These are phyloP conservation scores for human DNA, from an alignment of 2,113 vertebrate genomes.

Conservation along the genomic window DNA sequence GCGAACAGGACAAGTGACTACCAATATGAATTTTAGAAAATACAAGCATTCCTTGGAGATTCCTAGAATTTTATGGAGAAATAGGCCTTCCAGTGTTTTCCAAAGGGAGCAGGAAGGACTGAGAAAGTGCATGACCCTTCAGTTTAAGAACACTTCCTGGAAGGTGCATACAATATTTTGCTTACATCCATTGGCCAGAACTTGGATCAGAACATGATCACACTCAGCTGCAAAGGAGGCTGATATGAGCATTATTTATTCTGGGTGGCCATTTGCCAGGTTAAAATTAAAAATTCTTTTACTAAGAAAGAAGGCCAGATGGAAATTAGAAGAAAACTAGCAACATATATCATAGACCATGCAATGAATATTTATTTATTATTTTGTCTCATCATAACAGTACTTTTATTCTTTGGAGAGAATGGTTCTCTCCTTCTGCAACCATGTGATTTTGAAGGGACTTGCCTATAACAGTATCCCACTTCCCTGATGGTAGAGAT, in stretches of 20 bases:
- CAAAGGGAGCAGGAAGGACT: neutral
- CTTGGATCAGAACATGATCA: neutral
- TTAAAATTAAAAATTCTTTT: slow-evolving; percentile 35
- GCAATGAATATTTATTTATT: neutral
- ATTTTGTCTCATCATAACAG: neutral
- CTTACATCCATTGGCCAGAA: neutral
- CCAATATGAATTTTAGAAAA: neutral
- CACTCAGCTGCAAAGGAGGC: neutral
- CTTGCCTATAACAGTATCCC: neutral
- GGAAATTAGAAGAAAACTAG: neutral
- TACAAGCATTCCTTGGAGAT: neutral
- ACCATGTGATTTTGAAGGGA: neutral
- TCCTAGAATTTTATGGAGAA: neutral
- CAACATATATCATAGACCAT: neutral
- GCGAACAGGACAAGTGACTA: neutral
- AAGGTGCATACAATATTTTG: neutral
- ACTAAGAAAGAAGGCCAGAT: neutral
- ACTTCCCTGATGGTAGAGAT: neutral
- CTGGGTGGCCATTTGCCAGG: neutral
- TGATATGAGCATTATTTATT: neutral
- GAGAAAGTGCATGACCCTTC: neutral
- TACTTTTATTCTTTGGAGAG: neutral
- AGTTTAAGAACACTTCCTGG: neutral
- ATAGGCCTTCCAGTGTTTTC: neutral
- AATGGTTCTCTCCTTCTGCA: neutral